A percentile compares a stretch with the other conserved stretches of the same genome.
phyloP scores from a whole-genome alignment of 2,888 invertebrate species.

The Sussaba pulchella region DNA sequence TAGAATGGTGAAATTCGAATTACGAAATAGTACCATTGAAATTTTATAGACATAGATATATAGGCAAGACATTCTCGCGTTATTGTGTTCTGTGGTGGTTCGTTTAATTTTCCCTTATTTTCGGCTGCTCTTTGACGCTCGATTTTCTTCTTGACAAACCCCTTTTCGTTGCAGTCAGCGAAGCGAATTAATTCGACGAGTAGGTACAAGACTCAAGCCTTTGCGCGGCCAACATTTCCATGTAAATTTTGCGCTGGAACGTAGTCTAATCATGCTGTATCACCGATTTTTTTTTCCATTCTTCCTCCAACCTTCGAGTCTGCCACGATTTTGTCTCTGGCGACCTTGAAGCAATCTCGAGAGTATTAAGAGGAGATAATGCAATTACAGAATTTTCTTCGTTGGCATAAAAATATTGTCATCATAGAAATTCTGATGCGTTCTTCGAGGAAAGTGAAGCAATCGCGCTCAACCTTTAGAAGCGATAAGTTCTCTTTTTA shows the following conservation, averaged over 20 bases:
- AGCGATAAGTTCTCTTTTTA: not conserved
- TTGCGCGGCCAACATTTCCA: conserved; percentile 59
- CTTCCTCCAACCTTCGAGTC: conserved; percentile 19
- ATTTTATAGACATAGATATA: conserved; percentile 71
- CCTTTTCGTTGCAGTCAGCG: conserved; percentile 18
- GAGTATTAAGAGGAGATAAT: conserved; percentile 6
- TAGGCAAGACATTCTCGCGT: conserved; percentile 30
- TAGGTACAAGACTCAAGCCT: conserved; percentile 38
- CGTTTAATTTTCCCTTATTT: not conserved
- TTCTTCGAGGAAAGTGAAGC: not conserved
- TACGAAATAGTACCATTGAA: conserved; percentile 64
- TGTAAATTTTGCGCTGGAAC: conserved; percentile 60
- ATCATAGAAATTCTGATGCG: not conserved
- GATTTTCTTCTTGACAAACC: conserved; percentile 5
- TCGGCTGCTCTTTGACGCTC: not conserved
- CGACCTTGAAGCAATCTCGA: conserved; percentile 31
- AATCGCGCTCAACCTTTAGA: not conserved
- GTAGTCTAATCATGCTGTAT: conserved; percentile 7
- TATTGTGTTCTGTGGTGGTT: conserved; percentile 15
- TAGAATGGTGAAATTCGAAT: conserved; percentile 74
- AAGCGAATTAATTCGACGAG: conserved; percentile 63
- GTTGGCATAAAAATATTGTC: not conserved
- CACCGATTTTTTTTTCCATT: conserved; percentile 21
- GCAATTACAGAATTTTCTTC: conserved; percentile 9
- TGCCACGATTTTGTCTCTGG: conserved; percentile 39